A percentile compares a stretch with the other conserved stretches of the same genome.
Evolutionary conservation across 2,113 vertebrate species (phyloP).

Genomic region (Phylloscopus whistleri): DNA sequence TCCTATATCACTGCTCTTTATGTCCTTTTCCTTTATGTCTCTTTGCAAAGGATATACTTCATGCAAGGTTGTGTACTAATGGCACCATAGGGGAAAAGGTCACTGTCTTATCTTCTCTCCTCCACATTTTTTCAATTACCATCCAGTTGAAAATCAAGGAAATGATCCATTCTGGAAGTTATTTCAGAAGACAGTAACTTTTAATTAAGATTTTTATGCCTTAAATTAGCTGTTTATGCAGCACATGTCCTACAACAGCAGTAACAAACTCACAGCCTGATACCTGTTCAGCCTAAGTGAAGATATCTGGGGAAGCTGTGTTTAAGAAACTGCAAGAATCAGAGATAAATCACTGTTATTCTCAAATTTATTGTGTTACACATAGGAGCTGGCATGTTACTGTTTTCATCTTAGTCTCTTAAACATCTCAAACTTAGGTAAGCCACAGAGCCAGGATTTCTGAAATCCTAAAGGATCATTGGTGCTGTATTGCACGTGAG

Average conservation of each 20-base stretch:
- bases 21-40: background rate
- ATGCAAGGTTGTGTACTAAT: background rate
- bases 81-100: background rate
- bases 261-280: background rate
- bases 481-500: background rate
- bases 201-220: background rate
- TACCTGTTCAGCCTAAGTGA: rapidly evolving
- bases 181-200: background rate
- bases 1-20: background rate
- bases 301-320: background rate
- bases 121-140: background rate
- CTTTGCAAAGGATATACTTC: background rate
- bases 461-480: background rate
- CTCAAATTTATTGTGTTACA: background rate
- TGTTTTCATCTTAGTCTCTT: background rate
- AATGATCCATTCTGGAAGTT: background rate
- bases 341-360: background rate
- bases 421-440: rapidly evolving
- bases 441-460: background rate
- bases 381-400: background rate
- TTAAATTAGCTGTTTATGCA: background rate
- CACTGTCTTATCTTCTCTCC: background rate
- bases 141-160: background rate
- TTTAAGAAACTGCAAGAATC: background rate
- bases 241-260: background rate